Evolutionary conservation across 1,140 invertebrate species (phyloP).

Genomic region (Octopus sinensis): DNA sequence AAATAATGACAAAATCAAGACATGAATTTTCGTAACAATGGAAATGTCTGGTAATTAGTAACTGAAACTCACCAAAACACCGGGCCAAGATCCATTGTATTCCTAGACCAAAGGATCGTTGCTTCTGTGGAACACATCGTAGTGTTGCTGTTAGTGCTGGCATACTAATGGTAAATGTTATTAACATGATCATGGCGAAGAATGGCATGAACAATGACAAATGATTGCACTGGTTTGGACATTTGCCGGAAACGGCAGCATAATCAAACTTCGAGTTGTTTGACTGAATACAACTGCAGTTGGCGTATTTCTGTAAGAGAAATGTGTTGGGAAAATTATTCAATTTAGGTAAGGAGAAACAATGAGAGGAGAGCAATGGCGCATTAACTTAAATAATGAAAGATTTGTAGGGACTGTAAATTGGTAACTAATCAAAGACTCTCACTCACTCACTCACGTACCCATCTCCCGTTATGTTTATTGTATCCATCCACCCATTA

Average conservation of each 20-base stretch:
- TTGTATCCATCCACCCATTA: too few relatives aligned
- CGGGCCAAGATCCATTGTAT: slow-evolving; percentile 50
- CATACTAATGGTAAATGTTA: slow-evolving; percentile 46
- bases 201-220: slow-evolving; percentile 44
- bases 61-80: slow-evolving; percentile 38
- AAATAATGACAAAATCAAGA: too few relatives aligned
- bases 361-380: too few relatives aligned
- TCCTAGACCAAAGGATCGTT: slow-evolving; percentile 45
- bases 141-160: slow-evolving; percentile 48
- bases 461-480: too few relatives aligned
- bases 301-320: neutral
- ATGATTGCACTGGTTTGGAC: slow-evolving; percentile 36
- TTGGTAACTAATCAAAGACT: too few relatives aligned
- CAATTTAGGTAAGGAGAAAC: too few relatives aligned
- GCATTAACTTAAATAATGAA: too few relatives aligned
- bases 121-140: slow-evolving; percentile 44
- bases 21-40: too few relatives aligned
- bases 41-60: neutral
- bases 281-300: slow-evolving; percentile 13
- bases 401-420: too few relatives aligned
- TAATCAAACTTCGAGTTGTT: slow-evolving; percentile 10
- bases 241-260: slow-evolving; percentile 38
- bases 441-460: too few relatives aligned
- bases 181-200: slow-evolving; percentile 37
- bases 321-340: neutral